Evolutionary conservation across 2,797 vertebrate species (phyloP), one percentile per base, ranked within the genome.

Genomic region (Ceryle rudis): DNA sequence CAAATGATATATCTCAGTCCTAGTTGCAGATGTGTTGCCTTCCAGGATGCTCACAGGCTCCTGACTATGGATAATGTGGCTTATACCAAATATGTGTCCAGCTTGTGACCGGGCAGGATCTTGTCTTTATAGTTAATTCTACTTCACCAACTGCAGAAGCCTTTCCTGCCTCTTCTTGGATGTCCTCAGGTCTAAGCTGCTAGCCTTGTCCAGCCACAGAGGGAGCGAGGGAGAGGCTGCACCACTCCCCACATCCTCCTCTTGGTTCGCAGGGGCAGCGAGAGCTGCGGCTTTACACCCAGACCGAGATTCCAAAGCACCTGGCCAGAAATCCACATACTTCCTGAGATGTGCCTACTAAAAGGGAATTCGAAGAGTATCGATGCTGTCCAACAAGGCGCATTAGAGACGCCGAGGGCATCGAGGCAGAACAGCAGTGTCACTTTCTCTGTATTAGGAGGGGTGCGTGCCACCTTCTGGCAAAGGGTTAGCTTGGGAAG

Each of bases 61-160:
- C 78, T 89, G 73, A 44, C 72, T 69, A 31, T 5, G 9, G 64
- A 58, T 51, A 69, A 73, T 8, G 23, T 25, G 60, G 52, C 25
- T 96, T 60, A 55, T 9, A 90, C 9, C 35, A 82, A 89, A 86
- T 29, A 92, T 15, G 35, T 74, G 66, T 83, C 78, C 86, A 66
- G 55, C n/a, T 74, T 82, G 39, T 47, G 80, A 41, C 55, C 52
- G 66, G 69, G 58, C 57, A 75, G 51, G 15, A 71, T 60, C 12
- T 41, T 81, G 29, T 9, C 46, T 39, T 96, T 95, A 95, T 33
- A 49, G 14, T 6, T 51, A 47, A 77, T 90, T 78, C 87, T 62
- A 49, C 58, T 90, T 80, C 49, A 71, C 78, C 57, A 91, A 26
- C 64, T 83, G 41, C 90, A 91, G 86, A 90, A 96, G 64, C 70